Evolutionary conservation across 2,888 invertebrate species (phyloP).

Genomic region (Nomada fabriciana): DNA sequence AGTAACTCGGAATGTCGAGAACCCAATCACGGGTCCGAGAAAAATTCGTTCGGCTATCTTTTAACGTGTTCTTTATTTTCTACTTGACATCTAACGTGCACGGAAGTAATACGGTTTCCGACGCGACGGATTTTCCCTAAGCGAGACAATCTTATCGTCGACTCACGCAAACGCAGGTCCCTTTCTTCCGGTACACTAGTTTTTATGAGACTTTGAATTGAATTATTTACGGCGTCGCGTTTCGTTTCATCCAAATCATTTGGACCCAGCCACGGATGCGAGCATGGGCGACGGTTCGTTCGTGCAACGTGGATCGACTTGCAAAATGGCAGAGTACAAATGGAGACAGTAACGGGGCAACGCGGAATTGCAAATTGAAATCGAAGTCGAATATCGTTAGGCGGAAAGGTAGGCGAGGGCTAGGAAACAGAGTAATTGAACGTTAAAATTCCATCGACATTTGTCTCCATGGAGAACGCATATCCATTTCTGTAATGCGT

Average conservation of each 20-base stretch:
- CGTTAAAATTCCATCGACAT: not conserved
- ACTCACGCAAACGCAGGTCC: conserved; percentile 20
- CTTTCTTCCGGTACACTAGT: conserved; percentile 23
- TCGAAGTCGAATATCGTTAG: not conserved
- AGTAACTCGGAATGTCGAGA: conserved; percentile 16
- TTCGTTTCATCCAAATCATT: not conserved
- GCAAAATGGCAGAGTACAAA: not conserved
- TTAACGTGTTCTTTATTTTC: not conserved
- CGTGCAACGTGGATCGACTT: not conserved
- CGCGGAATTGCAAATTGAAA: not conserved
- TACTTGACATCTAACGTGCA: not conserved
- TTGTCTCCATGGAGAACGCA: not conserved
- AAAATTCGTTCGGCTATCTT: conserved; percentile 13
- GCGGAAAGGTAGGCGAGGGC: not conserved
- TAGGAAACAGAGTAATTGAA: not conserved
- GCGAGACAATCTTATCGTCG: conserved; percentile 50
- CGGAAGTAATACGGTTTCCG: conserved; percentile 32
- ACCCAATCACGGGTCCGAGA: not conserved
- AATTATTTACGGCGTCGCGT: conserved; percentile 30
- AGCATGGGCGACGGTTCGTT: not conserved
- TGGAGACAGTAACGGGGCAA: not conserved
- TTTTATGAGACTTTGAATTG: conserved; percentile 23
- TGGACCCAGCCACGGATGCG: not conserved
- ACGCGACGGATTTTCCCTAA: conserved; percentile 12
- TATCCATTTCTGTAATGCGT: not conserved